Percentiles rank a stretch among this genome's conserved stretches.
Evolutionary conservation across 2,888 invertebrate species (phyloP).

Genomic region (Iphiclides podalirius): DNA sequence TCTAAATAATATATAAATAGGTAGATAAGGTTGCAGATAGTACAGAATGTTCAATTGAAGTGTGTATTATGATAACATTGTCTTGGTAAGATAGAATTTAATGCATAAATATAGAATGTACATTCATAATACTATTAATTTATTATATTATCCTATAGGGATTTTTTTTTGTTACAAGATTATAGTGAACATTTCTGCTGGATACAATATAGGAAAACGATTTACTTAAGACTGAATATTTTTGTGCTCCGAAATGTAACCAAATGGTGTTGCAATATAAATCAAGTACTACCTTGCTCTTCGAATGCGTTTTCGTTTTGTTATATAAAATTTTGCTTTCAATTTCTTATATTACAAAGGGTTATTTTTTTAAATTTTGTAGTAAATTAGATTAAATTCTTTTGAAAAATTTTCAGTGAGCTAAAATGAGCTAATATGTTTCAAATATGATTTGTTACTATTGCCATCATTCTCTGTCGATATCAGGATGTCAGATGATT

Average conservation of each 20-base stretch:
- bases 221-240: slow-evolving; percentile 16
- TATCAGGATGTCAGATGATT: too few species aligned
- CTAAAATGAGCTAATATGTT: too few species aligned
- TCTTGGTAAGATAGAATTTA: background rate
- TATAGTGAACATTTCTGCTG: too few species aligned
- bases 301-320: background rate
- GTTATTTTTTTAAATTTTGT: too few species aligned
- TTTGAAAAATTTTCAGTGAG: too few species aligned
- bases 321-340: too few species aligned
- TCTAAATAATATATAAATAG: background rate
- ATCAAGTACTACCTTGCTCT: background rate
- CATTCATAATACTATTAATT: background rate
- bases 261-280: background rate
- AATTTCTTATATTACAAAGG: too few species aligned
- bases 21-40: background rate
- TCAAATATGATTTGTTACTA: too few species aligned
- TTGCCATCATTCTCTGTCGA: too few species aligned
- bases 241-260: slow-evolving; percentile 12
- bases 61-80: background rate
- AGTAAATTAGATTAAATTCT: too few species aligned
- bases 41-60: background rate
- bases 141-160: background rate
- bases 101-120: background rate
- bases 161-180: too few species aligned
- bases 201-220: too few species aligned